phyloP scores from a whole-genome alignment of 2,113 vertebrate genomes.

The Sorex fumeus region DNA sequence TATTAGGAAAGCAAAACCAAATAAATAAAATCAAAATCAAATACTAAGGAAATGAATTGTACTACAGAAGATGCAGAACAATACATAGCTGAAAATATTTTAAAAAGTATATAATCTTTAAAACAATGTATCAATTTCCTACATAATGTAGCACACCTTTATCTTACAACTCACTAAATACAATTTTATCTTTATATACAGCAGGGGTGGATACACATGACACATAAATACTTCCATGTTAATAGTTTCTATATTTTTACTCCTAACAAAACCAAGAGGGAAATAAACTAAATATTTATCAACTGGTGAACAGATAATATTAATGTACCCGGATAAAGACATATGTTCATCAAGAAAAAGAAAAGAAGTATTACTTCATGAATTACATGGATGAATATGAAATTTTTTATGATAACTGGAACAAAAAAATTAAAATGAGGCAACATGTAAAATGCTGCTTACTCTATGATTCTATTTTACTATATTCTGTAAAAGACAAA shows the following conservation, averaged over 20 bases:
- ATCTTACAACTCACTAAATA: not conserved
- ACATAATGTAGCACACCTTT: not conserved
- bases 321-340: not conserved
- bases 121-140: not conserved
- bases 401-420: not conserved
- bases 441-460: not conserved
- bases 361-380: not conserved
- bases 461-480: not conserved
- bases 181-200: not conserved
- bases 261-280: not conserved
- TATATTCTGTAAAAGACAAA: slow-evolving; percentile 29
- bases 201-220: not conserved
- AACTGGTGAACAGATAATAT: not conserved
- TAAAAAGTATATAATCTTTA: not conserved
- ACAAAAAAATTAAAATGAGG: not conserved
- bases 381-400: not conserved
- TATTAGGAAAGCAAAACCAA: not conserved
- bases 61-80: not conserved
- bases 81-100: not conserved
- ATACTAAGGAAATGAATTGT: not conserved
- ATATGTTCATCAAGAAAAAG: not conserved
- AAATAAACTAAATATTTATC: not conserved
- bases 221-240: too few species aligned
- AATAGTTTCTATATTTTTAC: not conserved
- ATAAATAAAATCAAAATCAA: not conserved